Percentiles rank a stretch among this genome's conserved stretches.
Conservation (phyloP, 1,140 invertebrate species). For the Diprion similis region DNA sequence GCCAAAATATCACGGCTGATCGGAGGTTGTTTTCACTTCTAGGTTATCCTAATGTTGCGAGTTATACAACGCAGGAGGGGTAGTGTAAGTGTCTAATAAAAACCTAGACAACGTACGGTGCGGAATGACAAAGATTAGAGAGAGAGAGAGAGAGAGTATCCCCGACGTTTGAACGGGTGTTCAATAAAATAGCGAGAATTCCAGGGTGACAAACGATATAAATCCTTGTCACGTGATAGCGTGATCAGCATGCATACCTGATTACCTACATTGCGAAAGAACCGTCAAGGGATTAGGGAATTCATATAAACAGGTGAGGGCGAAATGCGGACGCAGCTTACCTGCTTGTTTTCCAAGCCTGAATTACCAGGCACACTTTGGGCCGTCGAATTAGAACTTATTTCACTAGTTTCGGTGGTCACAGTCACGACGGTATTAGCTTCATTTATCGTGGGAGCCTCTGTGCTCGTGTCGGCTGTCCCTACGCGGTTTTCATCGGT, state of each 20-base stretch:
- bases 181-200: too few species aligned
- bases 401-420: conserved; percentile 16
- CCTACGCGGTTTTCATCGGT: conserved; percentile 50
- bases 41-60: not conserved
- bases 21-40: not conserved
- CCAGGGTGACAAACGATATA: too few species aligned
- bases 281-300: not conserved
- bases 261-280: not conserved
- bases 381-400: conserved; percentile 15
- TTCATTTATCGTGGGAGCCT: conserved; percentile 13
- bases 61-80: not conserved
- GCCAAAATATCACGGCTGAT: too few species aligned
- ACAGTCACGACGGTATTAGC: conserved; percentile 18
- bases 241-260: not conserved
- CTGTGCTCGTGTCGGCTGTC: not conserved
- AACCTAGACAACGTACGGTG: not conserved
- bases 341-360: conserved; percentile 21
- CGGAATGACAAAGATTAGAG: not conserved
- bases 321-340: conserved; percentile 16
- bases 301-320: not conserved
- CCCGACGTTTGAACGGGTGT: not conserved
- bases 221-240: not conserved
- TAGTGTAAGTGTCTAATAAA: too few species aligned
- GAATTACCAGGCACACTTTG: conserved; percentile 1
- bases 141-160: not conserved